Base-by-base conservation (phyloP, 2,888 invertebrate genomes). In the Drosophila putrida region DNA sequence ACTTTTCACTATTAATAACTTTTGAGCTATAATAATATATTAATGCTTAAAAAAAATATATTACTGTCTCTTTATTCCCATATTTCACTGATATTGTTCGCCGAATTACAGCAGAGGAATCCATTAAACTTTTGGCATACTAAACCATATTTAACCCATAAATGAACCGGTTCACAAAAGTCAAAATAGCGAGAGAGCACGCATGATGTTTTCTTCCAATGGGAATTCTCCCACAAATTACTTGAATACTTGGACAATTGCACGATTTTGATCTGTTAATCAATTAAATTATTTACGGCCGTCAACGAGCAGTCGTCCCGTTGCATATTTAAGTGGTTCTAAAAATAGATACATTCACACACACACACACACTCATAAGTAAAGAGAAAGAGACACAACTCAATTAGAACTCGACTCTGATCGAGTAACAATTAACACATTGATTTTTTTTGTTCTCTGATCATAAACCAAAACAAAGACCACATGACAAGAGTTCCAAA, bases 271-370 rank as follows among this genome's bases (percentile, higher is more conserved):
- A 80, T 60, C 65, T 65, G 60, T 55, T 81, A 66, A 74, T 79
- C 78, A 79, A 78, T 79, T 78, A 71, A 79, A 74, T 74, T 78
- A 69, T 69, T 71, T 44, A 66, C 63, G 47, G 44, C 39, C 39
- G 43, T 57, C 65, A 75, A 62, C 75, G 39, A 70, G 64, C 58
- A 25, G 15, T 25, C 25, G 58, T 28, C 25, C 13, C 8, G 39
- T 39, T 78, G 67, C 55, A 73, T 60, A 51, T 78, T 75, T 79
- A 74, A 41, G 75, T 68, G 31, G 57, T 63, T 69, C 25, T 76
- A 75, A 57, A 76, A 79, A 76, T 80, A 74, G 58, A 55, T 65
- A 20, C 38, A 51, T 33, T 49, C n/a, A 51, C 31, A 31, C 31
- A 51, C 27, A 50, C 28, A 36, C 39, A 43, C 25, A 51, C 13